Percentiles rank a stretch among this genome's conserved stretches.
Evolutionary conservation across 2,888 invertebrate species (phyloP).

Genomic region (Chalcosyrphus nemorum): DNA sequence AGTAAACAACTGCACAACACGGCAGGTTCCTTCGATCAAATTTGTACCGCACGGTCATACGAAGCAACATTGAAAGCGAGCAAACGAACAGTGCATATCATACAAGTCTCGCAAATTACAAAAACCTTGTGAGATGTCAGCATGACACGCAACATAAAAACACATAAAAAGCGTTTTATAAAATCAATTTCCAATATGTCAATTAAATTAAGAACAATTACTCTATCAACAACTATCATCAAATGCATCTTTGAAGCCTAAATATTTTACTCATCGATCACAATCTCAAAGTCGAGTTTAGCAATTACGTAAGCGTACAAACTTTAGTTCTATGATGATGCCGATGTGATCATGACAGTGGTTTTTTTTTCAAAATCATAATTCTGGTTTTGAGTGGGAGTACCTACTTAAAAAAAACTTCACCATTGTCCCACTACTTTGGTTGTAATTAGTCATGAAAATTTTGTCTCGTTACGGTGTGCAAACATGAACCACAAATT

Average conservation of each 20-base stretch:
- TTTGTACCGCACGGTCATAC: too few species aligned
- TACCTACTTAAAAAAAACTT: background rate
- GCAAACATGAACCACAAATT: background rate
- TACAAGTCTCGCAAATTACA: too few species aligned
- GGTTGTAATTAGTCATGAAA: constrained; percentile 27
- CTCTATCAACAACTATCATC: background rate
- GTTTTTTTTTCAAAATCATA: background rate
- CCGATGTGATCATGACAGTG: background rate
- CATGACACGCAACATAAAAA: background rate
- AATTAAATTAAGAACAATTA: constrained; percentile 1
- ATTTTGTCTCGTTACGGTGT: background rate
- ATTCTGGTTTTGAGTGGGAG: constrained; percentile 24
- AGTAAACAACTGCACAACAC: too few species aligned
- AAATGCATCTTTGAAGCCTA: background rate
- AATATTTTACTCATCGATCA: background rate
- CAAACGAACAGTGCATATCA: too few species aligned
- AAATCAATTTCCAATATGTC: background rate
- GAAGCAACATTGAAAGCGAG: too few species aligned
- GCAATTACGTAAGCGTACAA: constrained; percentile 24
- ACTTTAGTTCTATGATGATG: constrained; percentile 11
- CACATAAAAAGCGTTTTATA: background rate
- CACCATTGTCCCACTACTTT: background rate
- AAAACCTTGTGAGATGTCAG: too few species aligned
- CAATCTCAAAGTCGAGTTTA: background rate
- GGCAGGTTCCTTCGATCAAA: too few species aligned